Evolutionary conservation across 2,888 invertebrate genomes (phyloP), one percentile per base, ranked within the genome.

Genomic region (Cyaniris semiargus): DNA sequence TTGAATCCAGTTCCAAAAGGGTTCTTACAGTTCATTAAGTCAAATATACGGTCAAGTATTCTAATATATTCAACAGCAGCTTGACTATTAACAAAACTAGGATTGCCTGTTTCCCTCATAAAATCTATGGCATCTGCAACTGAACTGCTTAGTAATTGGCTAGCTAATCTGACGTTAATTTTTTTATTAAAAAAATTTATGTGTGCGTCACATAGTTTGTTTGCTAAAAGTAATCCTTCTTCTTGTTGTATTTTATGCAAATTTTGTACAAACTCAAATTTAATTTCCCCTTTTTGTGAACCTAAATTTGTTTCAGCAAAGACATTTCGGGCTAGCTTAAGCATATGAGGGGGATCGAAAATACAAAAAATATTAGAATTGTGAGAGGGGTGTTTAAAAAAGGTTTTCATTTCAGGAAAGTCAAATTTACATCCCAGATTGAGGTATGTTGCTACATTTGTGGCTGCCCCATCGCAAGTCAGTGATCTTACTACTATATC

Each of bases 21-120:
- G 18, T 53, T 18, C 53, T 53, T 53, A 18, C 53, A 53, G 53
- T 53, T 53, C 53, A 53, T 53, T 15, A 53, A 53, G 15, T 71
- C 76, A 58, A 76, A 76, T 31, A 76, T 56, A 5, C 72, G 31
- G 23, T 76, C 71, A n/a, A 76, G 4, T 3, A 56, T 8, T 21
- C 71, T 58, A 27, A 76, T 53, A 53, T 71, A 76, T 18, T 76
- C 76, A 3, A 58, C 71, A 34, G 34, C 58, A 5, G 76, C 76
- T 56, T 76, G 71, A 56, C 23, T 56, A n/a, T 71, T 56, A 7
- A 7, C 21, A 76, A 76, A 72, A 56, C 27, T 23, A 21, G 23
- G 8, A 23, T 56, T 21, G 3, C 56, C 56, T 15, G 13, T 23
- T 27, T 6, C 78, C 76, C 75, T 77, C 76, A 74, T 27, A 56